Evolutionary conservation across 2,797 vertebrate genomes (phyloP).

Genomic region (Pseudochromis fuscus): DNA sequence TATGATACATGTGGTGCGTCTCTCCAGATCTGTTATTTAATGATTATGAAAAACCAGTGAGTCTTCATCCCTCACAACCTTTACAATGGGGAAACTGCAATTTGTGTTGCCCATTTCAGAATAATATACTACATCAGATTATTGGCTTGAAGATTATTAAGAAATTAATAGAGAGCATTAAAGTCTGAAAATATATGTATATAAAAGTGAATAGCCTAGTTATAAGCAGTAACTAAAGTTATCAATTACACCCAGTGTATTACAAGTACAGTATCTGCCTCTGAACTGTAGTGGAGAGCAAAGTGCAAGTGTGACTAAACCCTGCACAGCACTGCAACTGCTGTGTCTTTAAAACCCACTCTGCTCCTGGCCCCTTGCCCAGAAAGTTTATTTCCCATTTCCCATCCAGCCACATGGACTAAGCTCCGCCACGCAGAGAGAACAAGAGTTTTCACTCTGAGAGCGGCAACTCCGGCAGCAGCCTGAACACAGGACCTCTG

Average conservation of each 20-base stretch:
- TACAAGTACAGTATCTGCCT: neutral
- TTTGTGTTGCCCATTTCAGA: too few species aligned
- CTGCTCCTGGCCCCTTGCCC: constrained; percentile 70
- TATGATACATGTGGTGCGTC: too few species aligned
- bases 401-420: constrained; percentile 80
- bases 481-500: constrained; percentile 36
- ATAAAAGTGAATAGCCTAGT: too few species aligned
- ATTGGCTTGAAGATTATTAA: too few species aligned
- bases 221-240: neutral
- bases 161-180: too few species aligned
- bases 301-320: constrained; percentile 40
- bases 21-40: too few species aligned
- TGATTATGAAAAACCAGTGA: too few species aligned
- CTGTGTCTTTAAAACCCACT: constrained; percentile 79
- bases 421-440: constrained; percentile 63
- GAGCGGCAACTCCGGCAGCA: constrained; percentile 43
- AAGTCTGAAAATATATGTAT: too few species aligned
- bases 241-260: neutral
- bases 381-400: constrained; percentile 79
- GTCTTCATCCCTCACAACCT: too few species aligned
- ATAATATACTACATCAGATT: neutral
- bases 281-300: neutral
- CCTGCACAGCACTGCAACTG: constrained; percentile 41
- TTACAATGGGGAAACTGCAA: too few species aligned
- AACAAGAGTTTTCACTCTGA: constrained; percentile 60